Evolutionary conservation across 1,140 invertebrate genomes (phyloP).

Genomic region (Sogatella furcifera): DNA sequence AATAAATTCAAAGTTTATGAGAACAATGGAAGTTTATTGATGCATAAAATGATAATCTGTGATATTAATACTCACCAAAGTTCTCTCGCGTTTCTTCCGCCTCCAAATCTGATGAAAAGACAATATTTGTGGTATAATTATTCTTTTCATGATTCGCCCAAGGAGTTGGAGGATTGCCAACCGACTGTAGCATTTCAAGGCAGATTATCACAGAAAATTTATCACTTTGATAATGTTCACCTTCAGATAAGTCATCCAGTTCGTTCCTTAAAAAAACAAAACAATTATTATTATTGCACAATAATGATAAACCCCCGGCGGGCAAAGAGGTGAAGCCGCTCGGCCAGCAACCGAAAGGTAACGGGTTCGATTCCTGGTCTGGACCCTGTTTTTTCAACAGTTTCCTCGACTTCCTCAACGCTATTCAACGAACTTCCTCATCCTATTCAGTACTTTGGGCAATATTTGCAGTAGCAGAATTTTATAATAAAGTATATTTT

Average conservation of each 20-base stretch:
- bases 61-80: conserved; percentile 40
- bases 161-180: conserved; percentile 46
- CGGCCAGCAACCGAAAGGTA: too few relatives aligned
- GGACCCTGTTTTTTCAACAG: too few relatives aligned
- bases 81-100: conserved; percentile 72
- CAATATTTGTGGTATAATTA: conserved; percentile 42
- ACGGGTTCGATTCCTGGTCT: too few relatives aligned
- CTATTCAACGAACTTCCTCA: too few relatives aligned
- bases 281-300: background rate
- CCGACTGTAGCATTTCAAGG: conserved; percentile 49
- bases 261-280: conserved; percentile 44
- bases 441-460: too few relatives aligned
- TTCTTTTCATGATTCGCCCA: conserved; percentile 56
- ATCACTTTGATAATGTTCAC: conserved; percentile 66
- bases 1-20: too few relatives aligned
- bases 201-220: conserved; percentile 64
- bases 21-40: too few relatives aligned
- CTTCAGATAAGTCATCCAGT: conserved; percentile 64
- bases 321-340: too few relatives aligned
- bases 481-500: too few relatives aligned
- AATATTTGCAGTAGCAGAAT: too few relatives aligned
- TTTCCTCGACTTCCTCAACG: too few relatives aligned
- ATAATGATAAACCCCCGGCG: background rate
- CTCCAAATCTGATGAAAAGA: conserved; percentile 74
- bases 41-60: too few relatives aligned